These are phyloP conservation scores for Limosa lapponica DNA, from an alignment of 2,797 vertebrate genomes.

Conservation along the genomic window DNA sequence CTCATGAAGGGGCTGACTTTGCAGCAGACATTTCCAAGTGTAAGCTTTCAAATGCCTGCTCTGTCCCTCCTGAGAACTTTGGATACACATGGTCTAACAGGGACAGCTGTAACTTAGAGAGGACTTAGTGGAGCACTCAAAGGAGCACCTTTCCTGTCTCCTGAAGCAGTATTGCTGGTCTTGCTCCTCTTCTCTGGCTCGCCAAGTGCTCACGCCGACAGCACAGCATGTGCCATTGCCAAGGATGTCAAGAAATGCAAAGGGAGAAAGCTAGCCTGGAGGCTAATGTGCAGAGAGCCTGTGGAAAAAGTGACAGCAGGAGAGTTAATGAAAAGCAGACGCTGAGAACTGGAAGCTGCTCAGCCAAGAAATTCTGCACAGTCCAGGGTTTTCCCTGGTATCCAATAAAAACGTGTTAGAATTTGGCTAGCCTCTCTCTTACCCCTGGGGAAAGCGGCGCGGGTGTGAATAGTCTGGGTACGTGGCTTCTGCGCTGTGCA, in stretches of 20 bases:
- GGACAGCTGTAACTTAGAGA: neutral
- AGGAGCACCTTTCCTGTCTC: neutral
- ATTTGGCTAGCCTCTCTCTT: neutral
- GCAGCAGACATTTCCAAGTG: neutral
- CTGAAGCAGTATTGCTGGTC: neutral
- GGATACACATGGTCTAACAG: accelerated
- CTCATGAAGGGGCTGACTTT: neutral
- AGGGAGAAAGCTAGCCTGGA: neutral
- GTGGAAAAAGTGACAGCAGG: conserved; percentile 45
- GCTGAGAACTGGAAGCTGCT: neutral
- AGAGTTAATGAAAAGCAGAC: conserved; percentile 54
- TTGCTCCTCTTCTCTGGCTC: neutral
- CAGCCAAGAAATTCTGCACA: neutral
- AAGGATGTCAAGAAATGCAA: neutral
- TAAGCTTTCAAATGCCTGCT: accelerated
- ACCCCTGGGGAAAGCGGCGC: neutral
- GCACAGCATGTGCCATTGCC: neutral
- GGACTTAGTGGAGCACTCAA: neutral
- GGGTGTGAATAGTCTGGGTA: neutral
- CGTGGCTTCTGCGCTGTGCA: neutral
- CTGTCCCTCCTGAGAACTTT: neutral
- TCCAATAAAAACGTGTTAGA: neutral
- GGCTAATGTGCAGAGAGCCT: neutral
- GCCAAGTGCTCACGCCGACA: neutral
- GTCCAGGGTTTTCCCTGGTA: neutral